Evolutionary conservation across 2,113 vertebrate species (phyloP).

Genomic region (Entomyzon cyanotis): DNA sequence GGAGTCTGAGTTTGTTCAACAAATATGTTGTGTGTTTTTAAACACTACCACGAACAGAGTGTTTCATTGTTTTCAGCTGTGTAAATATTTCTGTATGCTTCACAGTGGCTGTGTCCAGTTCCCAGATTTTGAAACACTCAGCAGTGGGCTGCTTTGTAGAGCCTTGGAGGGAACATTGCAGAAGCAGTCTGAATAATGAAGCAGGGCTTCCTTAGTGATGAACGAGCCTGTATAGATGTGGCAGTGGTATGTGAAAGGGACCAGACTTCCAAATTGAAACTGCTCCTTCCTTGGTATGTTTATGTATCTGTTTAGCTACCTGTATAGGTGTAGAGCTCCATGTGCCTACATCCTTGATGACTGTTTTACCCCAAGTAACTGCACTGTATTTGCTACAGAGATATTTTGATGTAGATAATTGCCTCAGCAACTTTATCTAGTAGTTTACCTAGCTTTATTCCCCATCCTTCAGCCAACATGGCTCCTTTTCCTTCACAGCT

Average conservation of each 20-base stretch:
- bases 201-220: not conserved
- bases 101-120: not conserved
- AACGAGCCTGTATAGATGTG: not conserved
- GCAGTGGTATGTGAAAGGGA: not conserved
- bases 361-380: not conserved
- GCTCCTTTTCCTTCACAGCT: not conserved
- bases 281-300: not conserved
- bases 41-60: fast-evolving
- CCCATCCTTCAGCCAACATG: not conserved
- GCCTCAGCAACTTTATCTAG: not conserved
- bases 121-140: not conserved
- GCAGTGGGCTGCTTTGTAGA: not conserved
- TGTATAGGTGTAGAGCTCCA: no score
- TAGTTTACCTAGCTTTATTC: not conserved
- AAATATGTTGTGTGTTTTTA: not conserved
- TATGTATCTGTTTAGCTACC: not conserved
- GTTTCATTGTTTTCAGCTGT: not conserved
- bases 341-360: not conserved
- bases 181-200: not conserved
- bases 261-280: not conserved
- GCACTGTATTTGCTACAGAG: not conserved
- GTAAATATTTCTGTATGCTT: not conserved
- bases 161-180: not conserved
- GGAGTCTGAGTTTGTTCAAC: not conserved
- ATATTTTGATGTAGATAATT: not conserved